Evolutionary conservation across 2,113 vertebrate genomes (phyloP).

Genomic region (Hypanus sabinus): DNA sequence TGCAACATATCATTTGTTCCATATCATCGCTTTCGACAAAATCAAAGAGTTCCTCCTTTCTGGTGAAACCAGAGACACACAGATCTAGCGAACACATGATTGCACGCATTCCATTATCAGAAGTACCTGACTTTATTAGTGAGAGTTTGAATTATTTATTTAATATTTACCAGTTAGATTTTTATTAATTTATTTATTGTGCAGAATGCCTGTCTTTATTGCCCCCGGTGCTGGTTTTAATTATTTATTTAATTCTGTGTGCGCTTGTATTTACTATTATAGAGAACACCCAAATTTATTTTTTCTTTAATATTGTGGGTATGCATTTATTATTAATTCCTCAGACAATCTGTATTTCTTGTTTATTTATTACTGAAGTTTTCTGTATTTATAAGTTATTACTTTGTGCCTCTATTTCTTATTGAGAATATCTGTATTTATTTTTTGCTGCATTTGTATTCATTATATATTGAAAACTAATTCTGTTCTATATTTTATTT

Average conservation of each 20-base stretch:
- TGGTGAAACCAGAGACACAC: background rate
- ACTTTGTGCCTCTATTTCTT: background rate
- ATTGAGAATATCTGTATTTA: slow-evolving; percentile 16
- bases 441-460: background rate
- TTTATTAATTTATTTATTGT: background rate
- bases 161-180: background rate
- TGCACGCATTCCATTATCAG: background rate
- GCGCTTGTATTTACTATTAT: background rate
- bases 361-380: background rate
- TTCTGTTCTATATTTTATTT: slow-evolving; percentile 10
- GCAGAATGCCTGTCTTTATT: background rate
- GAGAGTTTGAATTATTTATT: background rate
- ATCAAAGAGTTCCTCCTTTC: background rate
- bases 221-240: background rate
- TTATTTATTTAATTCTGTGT: background rate
- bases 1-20: background rate
- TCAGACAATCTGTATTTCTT: slow-evolving; percentile 8
- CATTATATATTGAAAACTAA: slow-evolving; percentile 20
- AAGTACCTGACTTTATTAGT: background rate
- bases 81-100: background rate
- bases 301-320: background rate
- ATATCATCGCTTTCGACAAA: background rate
- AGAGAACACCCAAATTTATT: slow-evolving; percentile 25
- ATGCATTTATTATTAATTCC: background rate
- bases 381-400: slow-evolving; percentile 4